Base-by-base conservation (phyloP, 2,888 invertebrate genomes). In the Rhynchonema sp. region DNA sequence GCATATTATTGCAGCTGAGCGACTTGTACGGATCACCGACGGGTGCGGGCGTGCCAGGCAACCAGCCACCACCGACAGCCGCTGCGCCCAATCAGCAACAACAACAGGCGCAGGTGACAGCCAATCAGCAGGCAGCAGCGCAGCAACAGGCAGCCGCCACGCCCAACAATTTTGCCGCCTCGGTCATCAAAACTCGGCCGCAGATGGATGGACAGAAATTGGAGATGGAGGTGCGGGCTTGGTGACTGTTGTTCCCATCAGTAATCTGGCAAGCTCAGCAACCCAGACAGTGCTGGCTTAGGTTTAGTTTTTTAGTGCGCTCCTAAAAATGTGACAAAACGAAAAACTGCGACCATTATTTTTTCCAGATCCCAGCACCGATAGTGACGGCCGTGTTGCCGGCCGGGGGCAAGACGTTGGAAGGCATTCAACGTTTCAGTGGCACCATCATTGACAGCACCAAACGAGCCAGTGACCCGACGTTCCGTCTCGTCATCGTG, bases 381-480 rank as follows among this genome's bases (percentile, higher is more conserved):
- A 89, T 92, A 78, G 90, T 94, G 75, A 94, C 92, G 73, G 92
- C 91, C 74, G 90, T 96, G 73, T 82, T 94, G 76, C 94, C 89
- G 80, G 91, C 90, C 68, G 91, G 89, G 74, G 94, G 92, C 66
- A 85, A 89, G 78, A 86, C 89, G 77, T 27, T 54, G 26, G 26
- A 26, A 13, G 23, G 28, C 26, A 28, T 54, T 78, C 92, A 92
- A 80, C 88, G 90, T 80, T 82, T 85, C 79, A 90, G 89, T 74
- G 90, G 91, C 77, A 90, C 92, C 77, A 90, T 86, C 80, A 90
- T 94, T 78, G 91, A 92, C 81, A 92, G 94, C 23, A 63, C 64
- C 59, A 67, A 66, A 49, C 49, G 49, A 3, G 49, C 49, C 13
- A n/a, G 13, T 3, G 49, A 49, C 23, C 49, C 49, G n/a, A 49